Base-by-base conservation (phyloP, 2,888 invertebrate species). In the Polymixis lichenea region DNA sequence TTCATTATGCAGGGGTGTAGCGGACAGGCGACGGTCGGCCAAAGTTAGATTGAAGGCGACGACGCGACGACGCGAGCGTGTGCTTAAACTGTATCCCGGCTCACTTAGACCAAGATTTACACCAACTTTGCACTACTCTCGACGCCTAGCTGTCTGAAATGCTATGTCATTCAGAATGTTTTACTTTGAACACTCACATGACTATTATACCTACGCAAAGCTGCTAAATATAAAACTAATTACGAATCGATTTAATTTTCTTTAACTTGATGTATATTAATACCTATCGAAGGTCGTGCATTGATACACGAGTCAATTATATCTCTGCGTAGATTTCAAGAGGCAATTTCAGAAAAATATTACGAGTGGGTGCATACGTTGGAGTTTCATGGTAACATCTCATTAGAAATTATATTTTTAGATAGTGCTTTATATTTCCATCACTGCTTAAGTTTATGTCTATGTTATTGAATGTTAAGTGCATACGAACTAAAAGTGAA, bases 11-110 rank as follows among this genome's bases (percentile, higher is more conserved):
- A 94, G 90, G 90, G 92, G 93, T 94, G 93, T 93, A 92, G 93
- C 93, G 94, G 94, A 93, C 94, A 94, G 93, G 92, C 92, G 89
- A 90, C 92, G 86, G 89, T 90, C 91, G 90, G 92, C 92, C 92
- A 95, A 96, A 96, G 94, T 96, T 96, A 96, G 95, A 96, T 96
- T 96, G 95, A 95, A 95, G 94, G 91, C 93, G 94, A 89, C 93
- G 95, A 95, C 93, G 92, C 93, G 94, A 88, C 93, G 94, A 94
- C 93, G 94, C 92, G 91, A 90, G 93, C 94, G 94, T 95, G 95
- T 96, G 95, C 95, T 94, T 93, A 92, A 95, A 95, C 95, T 95
- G 93, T 92, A 93, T 94, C 94, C 92, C 89, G 84, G 89, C 90
- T 93, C 92, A 91, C 95, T 94, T 93, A 93, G 90, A 92, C 91